Base-by-base conservation (phyloP, 2,888 invertebrate genomes). In the Polietes domitor region DNA sequence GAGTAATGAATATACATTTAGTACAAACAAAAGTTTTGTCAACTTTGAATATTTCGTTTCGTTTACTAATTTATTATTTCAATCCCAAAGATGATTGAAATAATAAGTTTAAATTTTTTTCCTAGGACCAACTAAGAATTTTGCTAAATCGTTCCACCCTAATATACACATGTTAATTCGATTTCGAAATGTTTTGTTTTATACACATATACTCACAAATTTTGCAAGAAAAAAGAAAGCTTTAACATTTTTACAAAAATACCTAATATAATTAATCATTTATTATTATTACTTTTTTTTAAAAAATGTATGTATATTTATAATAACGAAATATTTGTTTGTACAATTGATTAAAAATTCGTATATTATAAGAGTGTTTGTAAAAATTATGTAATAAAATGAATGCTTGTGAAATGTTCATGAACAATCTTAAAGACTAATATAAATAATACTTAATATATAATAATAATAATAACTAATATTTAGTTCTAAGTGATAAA, bases 391-490 rank as follows among this genome's bases (percentile, higher is more conserved):
- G 41, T 77, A 43, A 47, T 58, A 74, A 61, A 79, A 58, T 71
- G 10, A 65, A 26, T 74, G 26, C 15, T n/a, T n/a, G 24, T 17
- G 15, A 43, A 61, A 70, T 50, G 68, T 79, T 73, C 78, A 73
- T 81, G 61, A 61, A 47, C 47, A 37, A 58, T 65, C 2, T 58
- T 47, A 68, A 77, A 53, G 43, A 73, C 43, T 77, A 70, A 77
- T 79, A 41, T 73, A 77, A 70, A 77, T 61, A 83, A 28, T 78
- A 75, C 63, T 47, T 65, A 26, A 28, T 78, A 75, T 61, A 24
- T 65, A 26, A 55, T 71, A 72, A 55, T 78, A 72, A 55, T 78
- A 78, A 76, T 82, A 83, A 85, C 85, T 85, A 85, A 85, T 83
- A 77, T 82, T 70, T 85, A 85, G 75, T 77, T 82, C 73, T 76